Conservation (phyloP, 1,140 invertebrate genomes). For the Drosophila varians region DNA sequence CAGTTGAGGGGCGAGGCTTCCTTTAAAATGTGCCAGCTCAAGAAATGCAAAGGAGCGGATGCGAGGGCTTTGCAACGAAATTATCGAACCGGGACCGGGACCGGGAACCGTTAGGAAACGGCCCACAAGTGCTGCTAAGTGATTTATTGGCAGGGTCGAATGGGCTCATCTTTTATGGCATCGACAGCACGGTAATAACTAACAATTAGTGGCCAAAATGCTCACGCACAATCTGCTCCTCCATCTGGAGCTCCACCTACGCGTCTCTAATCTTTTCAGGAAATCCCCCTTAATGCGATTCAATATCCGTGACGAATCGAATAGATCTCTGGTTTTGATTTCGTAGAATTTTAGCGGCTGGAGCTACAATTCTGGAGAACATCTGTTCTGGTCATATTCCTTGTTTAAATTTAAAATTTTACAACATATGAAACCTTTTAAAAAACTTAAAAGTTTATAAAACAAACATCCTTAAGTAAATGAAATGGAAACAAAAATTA, state of each 20-base stretch:
- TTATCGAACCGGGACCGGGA: slow-evolving; percentile 7
- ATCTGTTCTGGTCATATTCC: too few species aligned
- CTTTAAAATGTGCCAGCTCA: neutral
- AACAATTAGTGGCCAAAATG: slow-evolving; percentile 54
- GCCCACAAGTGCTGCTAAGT: slow-evolving; percentile 14
- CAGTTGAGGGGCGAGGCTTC: neutral
- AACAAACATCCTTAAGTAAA: too few species aligned
- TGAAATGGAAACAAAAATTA: too few species aligned
- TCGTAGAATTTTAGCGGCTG: too few species aligned
- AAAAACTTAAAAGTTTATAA: too few species aligned
- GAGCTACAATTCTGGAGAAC: too few species aligned
- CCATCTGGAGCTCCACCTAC: neutral
- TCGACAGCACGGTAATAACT: slow-evolving; percentile 50
- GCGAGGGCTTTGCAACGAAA: neutral
- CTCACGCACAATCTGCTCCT: neutral
- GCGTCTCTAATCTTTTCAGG: slow-evolving; percentile 23
- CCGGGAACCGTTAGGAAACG: neutral
- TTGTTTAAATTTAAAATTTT: too few species aligned
- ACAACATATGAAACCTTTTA: too few species aligned
- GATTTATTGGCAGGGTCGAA: slow-evolving; percentile 33
- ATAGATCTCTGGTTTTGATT: too few species aligned
- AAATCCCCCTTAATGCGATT: neutral
- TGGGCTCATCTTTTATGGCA: slow-evolving; percentile 23
- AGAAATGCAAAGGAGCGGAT: neutral
- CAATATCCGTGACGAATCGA: neutral